Evolutionary conservation across 1,140 invertebrate species (phyloP), one percentile per base, ranked within the genome.

Genomic region (Drosophila mojavensis): DNA sequence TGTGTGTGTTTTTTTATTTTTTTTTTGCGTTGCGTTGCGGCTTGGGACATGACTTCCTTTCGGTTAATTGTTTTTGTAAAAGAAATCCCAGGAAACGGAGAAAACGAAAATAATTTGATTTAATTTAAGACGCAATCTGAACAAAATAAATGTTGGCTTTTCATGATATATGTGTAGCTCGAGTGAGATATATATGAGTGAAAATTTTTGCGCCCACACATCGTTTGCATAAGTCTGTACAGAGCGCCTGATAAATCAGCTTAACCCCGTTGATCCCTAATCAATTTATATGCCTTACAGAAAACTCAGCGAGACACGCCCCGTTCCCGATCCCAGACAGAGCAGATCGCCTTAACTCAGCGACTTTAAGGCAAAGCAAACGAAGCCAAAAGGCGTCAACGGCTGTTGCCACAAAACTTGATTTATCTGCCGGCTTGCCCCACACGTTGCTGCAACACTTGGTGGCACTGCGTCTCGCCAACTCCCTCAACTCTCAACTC

Each of bases 261-360:
- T 13, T 50, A 28, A 28, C 48, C 48, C 51, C 36, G 51, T 58
- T 76, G 76, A 76, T 39, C 66, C 30, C n/a, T 26, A 65, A 65
- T 71, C 73, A 71, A 66, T 78, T 76, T 78, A 26, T 71, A 65
- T 36, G 50, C 67, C 50, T 61, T 58, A 64, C 20, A 48, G 11
- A 65, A 55, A 65, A 30, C 13, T 26, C 26, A 24, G 28, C 15
- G 5, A 15, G 59, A 33, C 74, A 58, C 63, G 50, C 62, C 68
- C 69, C 56, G 53, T 10, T 33, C 24, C 4, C 56, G 53, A n/a
- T 41, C 24, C 3, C 24, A 47, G 17, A 13, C 33, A 30, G 26
- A 47, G 45, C 15, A 26, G 69, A 65, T 72, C 62, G 15, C 17
- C 47, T 59, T 30, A 61, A 36, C 10, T 48, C 17, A 15, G 5